These are phyloP conservation scores for Drosophila varians DNA, from an alignment of 1,140 invertebrate genomes.

Conservation along the genomic window DNA sequence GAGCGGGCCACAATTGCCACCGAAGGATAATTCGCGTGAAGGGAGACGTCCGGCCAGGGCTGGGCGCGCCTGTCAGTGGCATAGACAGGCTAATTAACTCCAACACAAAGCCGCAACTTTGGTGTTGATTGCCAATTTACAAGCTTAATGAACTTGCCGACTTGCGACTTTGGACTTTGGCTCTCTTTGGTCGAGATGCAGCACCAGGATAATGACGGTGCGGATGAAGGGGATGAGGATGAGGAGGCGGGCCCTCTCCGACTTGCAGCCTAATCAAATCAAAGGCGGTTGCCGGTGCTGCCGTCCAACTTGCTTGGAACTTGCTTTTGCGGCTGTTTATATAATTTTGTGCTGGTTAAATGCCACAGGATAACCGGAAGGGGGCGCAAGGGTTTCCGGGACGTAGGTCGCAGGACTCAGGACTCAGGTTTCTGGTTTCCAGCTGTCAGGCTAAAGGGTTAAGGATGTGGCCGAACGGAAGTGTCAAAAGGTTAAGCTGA, in stretches of 20 bases:
- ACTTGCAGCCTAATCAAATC: slow-evolving; percentile 54
- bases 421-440: not conserved
- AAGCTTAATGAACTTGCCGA: slow-evolving; percentile 65
- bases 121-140: slow-evolving; percentile 71
- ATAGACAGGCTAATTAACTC: slow-evolving; percentile 70
- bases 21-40: slow-evolving; percentile 26
- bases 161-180: slow-evolving; percentile 15
- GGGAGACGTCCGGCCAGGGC: not conserved
- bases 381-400: too few relatives aligned
- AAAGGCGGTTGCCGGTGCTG: slow-evolving; percentile 10
- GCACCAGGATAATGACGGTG: not conserved
- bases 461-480: not conserved
- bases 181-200: not conserved
- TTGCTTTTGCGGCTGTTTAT: slow-evolving; percentile 4
- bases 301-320: not conserved
- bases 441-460: not conserved
- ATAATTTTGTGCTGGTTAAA: slow-evolving; percentile 25
- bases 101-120: slow-evolving; percentile 68
- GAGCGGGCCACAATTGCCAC: too few relatives aligned
- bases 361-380: too few relatives aligned
- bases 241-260: not conserved
- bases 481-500: not conserved
- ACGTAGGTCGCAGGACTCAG: too few relatives aligned
- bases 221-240: too few relatives aligned
- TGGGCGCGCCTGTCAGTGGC: slow-evolving; percentile 43